Evolutionary conservation across 2,113 vertebrate genomes (phyloP).

Genomic region (Montifringilla adamsi): DNA sequence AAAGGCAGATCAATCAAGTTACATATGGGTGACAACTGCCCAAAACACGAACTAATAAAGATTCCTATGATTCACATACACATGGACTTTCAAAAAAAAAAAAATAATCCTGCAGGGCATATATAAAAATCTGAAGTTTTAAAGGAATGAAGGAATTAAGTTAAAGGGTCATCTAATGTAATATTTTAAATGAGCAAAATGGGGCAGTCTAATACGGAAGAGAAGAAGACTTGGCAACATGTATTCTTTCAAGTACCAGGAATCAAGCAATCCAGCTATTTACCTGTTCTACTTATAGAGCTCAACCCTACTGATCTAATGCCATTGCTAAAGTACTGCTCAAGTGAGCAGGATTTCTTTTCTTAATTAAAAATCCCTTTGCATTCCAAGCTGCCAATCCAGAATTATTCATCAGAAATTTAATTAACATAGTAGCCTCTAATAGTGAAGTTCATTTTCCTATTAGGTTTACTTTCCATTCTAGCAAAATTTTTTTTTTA

Average conservation of each 20-base stretch:
- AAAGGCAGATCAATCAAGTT: background rate
- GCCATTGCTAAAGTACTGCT: background rate
- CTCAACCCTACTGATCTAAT: background rate
- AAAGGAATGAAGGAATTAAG: background rate
- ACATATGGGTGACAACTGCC: background rate
- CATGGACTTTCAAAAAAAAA: background rate
- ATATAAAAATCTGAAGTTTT: background rate
- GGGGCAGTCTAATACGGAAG: background rate
- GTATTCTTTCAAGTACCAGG: background rate
- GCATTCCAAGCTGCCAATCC: background rate
- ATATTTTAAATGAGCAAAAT: background rate
- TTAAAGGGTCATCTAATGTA: background rate
- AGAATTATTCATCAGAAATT: background rate
- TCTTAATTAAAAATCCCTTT: background rate
- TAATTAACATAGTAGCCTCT: background rate
- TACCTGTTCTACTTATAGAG: background rate
- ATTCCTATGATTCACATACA: background rate
- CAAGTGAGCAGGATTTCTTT: background rate
- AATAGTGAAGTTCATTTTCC: background rate
- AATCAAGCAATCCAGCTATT: background rate
- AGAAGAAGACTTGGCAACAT: background rate
- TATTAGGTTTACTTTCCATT: background rate
- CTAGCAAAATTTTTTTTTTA: background rate
- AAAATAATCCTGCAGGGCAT: background rate
- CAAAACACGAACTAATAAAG: background rate